Conservation (phyloP, 2,113 vertebrate genomes). For the Coreoperca whiteheadi region DNA sequence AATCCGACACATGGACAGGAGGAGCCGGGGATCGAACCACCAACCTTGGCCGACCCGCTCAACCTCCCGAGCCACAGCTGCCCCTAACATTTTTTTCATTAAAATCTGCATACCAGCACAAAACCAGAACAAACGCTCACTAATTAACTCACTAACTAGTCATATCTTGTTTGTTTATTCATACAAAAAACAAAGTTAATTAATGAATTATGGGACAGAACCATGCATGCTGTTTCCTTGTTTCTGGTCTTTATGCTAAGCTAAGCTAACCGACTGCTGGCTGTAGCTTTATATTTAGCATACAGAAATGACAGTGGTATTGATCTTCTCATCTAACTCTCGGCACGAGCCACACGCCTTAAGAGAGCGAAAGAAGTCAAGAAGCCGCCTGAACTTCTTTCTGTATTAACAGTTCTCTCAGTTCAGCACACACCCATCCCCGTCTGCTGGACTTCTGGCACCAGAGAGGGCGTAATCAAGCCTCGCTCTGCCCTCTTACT, state of each 20-base stretch:
- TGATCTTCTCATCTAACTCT: not conserved
- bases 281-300: not conserved
- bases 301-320: not conserved
- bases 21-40: too few species aligned
- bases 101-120: too few species aligned
- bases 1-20: too few species aligned
- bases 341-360: not conserved
- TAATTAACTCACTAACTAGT: too few species aligned
- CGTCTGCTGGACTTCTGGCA: conserved; percentile 69
- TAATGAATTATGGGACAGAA: not conserved
- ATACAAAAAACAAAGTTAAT: not conserved
- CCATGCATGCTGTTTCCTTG: not conserved
- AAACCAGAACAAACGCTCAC: not conserved
- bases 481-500: conserved; percentile 55
- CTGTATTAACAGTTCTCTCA: conserved; percentile 46
- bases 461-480: conserved; percentile 64
- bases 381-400: conserved; percentile 24
- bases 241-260: not conserved
- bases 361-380: conserved; percentile 25
- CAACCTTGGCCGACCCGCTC: too few species aligned
- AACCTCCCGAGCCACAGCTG: too few species aligned
- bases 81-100: too few species aligned
- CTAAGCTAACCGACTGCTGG: not conserved
- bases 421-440: conserved; percentile 55
- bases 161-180: not conserved